Evolutionary conservation across 2,113 vertebrate species (phyloP).

Genomic region (Xiphophorus couchianus): DNA sequence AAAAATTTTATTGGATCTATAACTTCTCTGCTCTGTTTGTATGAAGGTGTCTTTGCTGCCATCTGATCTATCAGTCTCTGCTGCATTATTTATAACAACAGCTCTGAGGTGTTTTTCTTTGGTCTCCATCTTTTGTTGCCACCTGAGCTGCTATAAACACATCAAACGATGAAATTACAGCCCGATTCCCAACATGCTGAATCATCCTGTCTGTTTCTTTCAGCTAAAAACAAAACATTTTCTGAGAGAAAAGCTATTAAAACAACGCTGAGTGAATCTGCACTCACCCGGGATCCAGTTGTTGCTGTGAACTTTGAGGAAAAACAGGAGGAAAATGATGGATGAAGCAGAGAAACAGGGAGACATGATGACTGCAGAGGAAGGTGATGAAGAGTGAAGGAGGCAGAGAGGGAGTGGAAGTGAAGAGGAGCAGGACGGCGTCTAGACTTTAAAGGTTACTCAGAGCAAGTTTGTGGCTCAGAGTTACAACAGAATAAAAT

Average conservation of each 20-base stretch:
- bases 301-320: conserved; percentile 20
- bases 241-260: neutral
- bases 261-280: neutral
- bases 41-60: conserved; percentile 16
- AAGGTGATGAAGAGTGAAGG: conserved; percentile 1
- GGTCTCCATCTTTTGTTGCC: conserved; percentile 22
- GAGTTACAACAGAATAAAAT: conserved; percentile 51
- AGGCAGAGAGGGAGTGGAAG: conserved; percentile 26
- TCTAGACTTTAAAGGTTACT: conserved; percentile 56
- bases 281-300: conserved; percentile 38
- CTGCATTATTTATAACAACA: conserved; percentile 58
- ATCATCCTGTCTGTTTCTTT: neutral
- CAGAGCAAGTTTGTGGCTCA: conserved; percentile 42
- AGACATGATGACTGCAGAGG: conserved; percentile 25
- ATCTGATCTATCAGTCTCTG: conserved; percentile 25
- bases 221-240: neutral
- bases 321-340: conserved; percentile 7
- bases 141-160: neutral
- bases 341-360: neutral
- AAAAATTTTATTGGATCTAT: too few species aligned
- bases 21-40: neutral
- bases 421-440: neutral
- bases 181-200: neutral
- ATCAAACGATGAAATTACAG: neutral
- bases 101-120: conserved; percentile 24